Evolutionary conservation across 2,888 invertebrate species (phyloP).

Genomic region (Ommatoiulus sabulosus): DNA sequence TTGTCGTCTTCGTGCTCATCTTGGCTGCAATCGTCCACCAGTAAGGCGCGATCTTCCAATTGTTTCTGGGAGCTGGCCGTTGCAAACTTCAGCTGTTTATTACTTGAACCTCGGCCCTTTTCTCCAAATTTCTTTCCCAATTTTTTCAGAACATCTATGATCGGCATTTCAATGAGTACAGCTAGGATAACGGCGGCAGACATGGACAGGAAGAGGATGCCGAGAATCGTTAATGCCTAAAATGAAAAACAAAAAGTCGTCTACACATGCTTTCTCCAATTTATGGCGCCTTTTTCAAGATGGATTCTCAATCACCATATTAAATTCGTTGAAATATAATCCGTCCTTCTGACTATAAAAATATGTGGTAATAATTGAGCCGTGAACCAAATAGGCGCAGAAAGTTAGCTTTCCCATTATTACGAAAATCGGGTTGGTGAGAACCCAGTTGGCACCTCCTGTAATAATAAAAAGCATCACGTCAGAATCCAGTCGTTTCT

Average conservation of each 20-base stretch:
- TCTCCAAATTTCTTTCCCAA: not conserved
- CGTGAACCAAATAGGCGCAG: conserved; percentile 32
- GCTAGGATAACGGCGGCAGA: not conserved
- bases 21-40: not conserved
- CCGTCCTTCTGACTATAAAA: not conserved
- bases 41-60: not conserved
- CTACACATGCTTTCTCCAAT: not conserved
- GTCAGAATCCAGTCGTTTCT: too few species aligned
- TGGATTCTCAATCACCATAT: not conserved
- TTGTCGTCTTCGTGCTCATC: not conserved
- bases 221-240: not conserved
- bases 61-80: not conserved
- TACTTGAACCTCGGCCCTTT: not conserved
- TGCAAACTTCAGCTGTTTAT: not conserved
- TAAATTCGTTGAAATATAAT: not conserved
- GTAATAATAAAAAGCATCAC: not conserved
- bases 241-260: not conserved
- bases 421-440: not conserved
- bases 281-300: not conserved
- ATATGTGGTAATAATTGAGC: not conserved
- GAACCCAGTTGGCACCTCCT: not conserved
- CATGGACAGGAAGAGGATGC: not conserved
- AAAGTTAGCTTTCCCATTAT: not conserved
- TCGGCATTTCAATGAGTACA: not conserved
- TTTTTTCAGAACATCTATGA: not conserved